A percentile compares a stretch with the other conserved stretches of the same genome.
These are phyloP conservation scores for Lasius platythorax DNA, from an alignment of 2,888 invertebrate species.

Conservation along the genomic window DNA sequence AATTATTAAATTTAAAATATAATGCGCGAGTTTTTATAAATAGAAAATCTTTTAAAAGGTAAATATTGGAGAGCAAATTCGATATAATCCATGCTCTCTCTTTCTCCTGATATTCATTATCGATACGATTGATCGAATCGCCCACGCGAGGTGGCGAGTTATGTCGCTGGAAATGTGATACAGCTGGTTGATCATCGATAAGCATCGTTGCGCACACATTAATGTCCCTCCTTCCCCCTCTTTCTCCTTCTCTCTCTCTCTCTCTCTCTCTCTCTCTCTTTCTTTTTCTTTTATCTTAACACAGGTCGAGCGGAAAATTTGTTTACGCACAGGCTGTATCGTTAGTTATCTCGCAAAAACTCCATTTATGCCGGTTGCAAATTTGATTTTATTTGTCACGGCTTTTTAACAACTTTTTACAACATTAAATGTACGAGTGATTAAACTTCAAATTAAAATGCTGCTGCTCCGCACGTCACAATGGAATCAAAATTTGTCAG, in stretches of 20 bases:
- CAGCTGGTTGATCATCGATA: conserved; percentile 28
- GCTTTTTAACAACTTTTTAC: conserved; percentile 41
- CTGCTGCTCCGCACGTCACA: neutral
- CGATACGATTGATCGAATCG: conserved; percentile 29
- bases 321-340: conserved; percentile 4
- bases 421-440: conserved; percentile 17
- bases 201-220: conserved; percentile 1
- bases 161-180: conserved; percentile 16
- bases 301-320: conserved; percentile 28
- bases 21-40: neutral
- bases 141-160: conserved; percentile 24
- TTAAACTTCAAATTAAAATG: conserved; percentile 42
- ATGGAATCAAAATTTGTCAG: conserved; percentile 31
- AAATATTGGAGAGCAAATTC: neutral
- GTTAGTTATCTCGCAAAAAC: conserved; percentile 37
- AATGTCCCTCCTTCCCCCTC: neutral
- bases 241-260: neutral
- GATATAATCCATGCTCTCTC: neutral
- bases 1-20: neutral
- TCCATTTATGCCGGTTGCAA: neutral
- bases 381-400: conserved; percentile 37
- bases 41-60: neutral
- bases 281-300: neutral
- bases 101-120: conserved; percentile 34
- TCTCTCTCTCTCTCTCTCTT: neutral